Evolutionary conservation across 2,888 invertebrate genomes (phyloP).

Genomic region (Endotricha flammealis): DNA sequence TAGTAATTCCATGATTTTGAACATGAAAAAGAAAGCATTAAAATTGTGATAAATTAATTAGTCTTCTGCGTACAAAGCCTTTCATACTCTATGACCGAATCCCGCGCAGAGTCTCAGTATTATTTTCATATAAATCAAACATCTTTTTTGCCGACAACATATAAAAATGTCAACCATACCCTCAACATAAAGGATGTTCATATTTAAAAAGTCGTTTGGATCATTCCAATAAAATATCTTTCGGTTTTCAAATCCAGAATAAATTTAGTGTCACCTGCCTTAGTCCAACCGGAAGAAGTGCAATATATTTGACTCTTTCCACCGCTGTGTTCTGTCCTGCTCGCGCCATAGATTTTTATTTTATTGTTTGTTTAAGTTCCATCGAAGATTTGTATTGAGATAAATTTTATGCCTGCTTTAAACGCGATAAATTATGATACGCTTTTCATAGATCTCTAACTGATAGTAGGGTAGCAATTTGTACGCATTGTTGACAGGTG

Average conservation of each 20-base stretch:
- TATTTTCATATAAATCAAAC: slow-evolving; percentile 72
- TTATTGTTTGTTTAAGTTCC: slow-evolving; percentile 64
- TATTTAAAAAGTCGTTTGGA: slow-evolving; percentile 77
- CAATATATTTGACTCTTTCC: slow-evolving; percentile 27
- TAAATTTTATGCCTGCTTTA: slow-evolving; percentile 71
- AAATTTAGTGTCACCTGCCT: slow-evolving; percentile 77
- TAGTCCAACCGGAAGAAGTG: slow-evolving; percentile 70
- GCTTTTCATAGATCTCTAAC: slow-evolving; percentile 53
- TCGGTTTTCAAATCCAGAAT: slow-evolving; percentile 77
- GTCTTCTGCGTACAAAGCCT: too few relatives aligned
- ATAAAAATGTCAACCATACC: slow-evolving; percentile 72
- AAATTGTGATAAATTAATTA: too few relatives aligned
- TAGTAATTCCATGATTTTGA: too few relatives aligned
- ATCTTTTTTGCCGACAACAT: slow-evolving; percentile 63
- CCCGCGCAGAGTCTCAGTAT: slow-evolving; percentile 43
- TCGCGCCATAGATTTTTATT: slow-evolving; percentile 35
- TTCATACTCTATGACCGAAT: slow-evolving; percentile 31
- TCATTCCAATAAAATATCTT: slow-evolving; percentile 72
- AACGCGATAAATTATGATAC: slow-evolving; percentile 67
- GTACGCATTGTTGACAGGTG: slow-evolving; percentile 66
- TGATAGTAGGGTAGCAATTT: slow-evolving; percentile 62
- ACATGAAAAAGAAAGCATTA: too few relatives aligned
- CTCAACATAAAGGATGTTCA: slow-evolving; percentile 71
- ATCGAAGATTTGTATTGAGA: slow-evolving; percentile 62
- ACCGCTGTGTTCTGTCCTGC: slow-evolving; percentile 36